Percentiles rank a stretch among this genome's conserved stretches.
Evolutionary conservation across 1,140 invertebrate genomes (phyloP).

Genomic region (Pygmarrhopalites habei): DNA sequence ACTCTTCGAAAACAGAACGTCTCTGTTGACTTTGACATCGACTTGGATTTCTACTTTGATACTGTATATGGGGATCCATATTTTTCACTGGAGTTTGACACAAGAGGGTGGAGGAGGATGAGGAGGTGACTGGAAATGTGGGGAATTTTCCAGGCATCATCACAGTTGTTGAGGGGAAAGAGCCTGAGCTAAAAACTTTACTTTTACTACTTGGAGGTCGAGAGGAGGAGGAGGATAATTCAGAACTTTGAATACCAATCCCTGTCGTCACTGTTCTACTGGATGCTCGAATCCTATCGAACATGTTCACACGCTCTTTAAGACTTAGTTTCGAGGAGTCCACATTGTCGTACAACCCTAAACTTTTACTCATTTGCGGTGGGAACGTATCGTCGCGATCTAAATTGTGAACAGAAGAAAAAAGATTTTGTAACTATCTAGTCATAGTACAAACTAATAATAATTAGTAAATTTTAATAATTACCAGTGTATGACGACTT

Average conservation of each 20-base stretch:
- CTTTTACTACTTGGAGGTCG: conserved; percentile 4
- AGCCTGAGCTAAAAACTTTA: background rate
- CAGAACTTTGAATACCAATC: too few species aligned
- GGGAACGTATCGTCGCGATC: conserved; percentile 17
- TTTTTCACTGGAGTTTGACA: background rate
- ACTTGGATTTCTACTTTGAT: background rate
- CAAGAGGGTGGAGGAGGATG: background rate
- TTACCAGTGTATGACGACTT: conserved; percentile 18
- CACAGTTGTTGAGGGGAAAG: background rate
- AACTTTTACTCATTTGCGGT: background rate
- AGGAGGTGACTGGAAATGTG: background rate
- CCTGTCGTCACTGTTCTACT: too few species aligned
- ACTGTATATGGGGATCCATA: too few species aligned
- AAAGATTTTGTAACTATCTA: too few species aligned
- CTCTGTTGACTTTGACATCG: background rate
- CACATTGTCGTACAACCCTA: too few species aligned
- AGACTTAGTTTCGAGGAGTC: conserved; percentile 26
- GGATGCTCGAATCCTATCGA: conserved; percentile 18
- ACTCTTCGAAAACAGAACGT: conserved; percentile 4
- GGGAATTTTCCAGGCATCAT: background rate
- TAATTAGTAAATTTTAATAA: background rate
- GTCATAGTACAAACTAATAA: background rate
- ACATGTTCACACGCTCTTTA: conserved; percentile 27
- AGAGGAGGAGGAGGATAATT: too few species aligned
- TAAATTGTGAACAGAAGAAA: background rate